Conservation (phyloP, 2,113 vertebrate species). For the Nibea albiflora region DNA sequence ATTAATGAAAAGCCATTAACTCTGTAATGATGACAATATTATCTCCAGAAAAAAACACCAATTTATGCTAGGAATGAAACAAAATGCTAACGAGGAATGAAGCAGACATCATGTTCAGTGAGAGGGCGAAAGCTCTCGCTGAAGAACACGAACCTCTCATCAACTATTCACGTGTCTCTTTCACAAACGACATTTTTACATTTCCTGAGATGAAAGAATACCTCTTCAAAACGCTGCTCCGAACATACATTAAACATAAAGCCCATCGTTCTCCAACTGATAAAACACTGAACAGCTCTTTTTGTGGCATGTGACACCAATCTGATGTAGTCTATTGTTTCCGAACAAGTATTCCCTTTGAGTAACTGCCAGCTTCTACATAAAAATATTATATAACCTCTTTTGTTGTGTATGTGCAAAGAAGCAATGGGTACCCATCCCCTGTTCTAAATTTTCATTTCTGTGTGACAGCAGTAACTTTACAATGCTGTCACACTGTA, state of each 20-base stretch:
- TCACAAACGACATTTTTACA: conserved; percentile 21
- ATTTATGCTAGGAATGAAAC: neutral
- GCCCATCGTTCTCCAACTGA: conserved; percentile 1
- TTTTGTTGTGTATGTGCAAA: conserved; percentile 44
- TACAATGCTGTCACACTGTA: neutral
- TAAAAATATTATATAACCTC: neutral
- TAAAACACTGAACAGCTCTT: conserved; percentile 16
- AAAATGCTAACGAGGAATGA: neutral
- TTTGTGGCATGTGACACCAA: conserved; percentile 9
- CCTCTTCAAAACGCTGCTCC: neutral
- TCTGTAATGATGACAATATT: neutral
- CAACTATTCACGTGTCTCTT: conserved; percentile 2
- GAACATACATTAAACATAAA: conserved; percentile 29
- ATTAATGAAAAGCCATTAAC: neutral
- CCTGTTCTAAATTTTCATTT: neutral
- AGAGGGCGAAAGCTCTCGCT: neutral
- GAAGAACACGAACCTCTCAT: neutral
- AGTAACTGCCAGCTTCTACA: neutral
- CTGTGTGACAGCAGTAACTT: neutral
- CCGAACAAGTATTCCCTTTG: conserved; percentile 34
- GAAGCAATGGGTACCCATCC: conserved; percentile 11
- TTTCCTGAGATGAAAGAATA: conserved; percentile 64
- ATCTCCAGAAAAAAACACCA: neutral
- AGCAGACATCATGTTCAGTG: neutral
- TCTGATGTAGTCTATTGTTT: conserved; percentile 1